Base-by-base conservation (phyloP, 2,797 vertebrate species). In the Alexandromys oeconomus region DNA sequence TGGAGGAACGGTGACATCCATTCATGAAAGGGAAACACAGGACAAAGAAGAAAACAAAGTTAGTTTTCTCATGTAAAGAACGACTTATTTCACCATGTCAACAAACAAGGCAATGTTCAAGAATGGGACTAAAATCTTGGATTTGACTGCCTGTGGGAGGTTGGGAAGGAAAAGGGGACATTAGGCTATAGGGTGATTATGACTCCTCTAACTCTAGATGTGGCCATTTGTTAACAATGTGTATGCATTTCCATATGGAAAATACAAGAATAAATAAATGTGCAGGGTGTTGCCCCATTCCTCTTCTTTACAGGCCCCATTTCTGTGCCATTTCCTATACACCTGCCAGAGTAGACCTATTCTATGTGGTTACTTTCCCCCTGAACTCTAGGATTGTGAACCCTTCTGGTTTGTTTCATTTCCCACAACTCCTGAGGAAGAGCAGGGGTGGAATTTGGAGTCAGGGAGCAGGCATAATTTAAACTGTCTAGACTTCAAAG, bases 401-500 rank as follows among this genome's bases (percentile, higher is more conserved):
- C 95, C 95, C 92, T 97, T 94, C 96, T 93, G 93, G 65, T 92
- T 92, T 96, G 96, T 96, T 97, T 97, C 73, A 84, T 96, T 95
- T 97, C 93, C 93, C 96, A 97, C 94, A 97, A 77, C 54, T 92
- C 95, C 92, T 96, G 96, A 95, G 97, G 97, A 96, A 96, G 94
- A 97, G 95, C 94, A 85, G 90, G 89, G 96, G 89, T 97, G 88
- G 95, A 96, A 96, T 97, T 29, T 96, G 92, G 87, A 97, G 90
- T 92, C 94, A 96, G 93, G 94, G 97, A 94, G 84, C 69, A 96
- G 93, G 97, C 97, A 97, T 97, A 96, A 97, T 97, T 97, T 95
- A 97, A 97, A 97, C 91, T 96, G 97, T 97, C 97, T 97, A 97
- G 97, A 97, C 97, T 97, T 98, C 97, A 97, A 98, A 97, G 97